phyloP scores from a whole-genome alignment of 2,797 vertebrate genomes.

The Labeo calbasu region DNA sequence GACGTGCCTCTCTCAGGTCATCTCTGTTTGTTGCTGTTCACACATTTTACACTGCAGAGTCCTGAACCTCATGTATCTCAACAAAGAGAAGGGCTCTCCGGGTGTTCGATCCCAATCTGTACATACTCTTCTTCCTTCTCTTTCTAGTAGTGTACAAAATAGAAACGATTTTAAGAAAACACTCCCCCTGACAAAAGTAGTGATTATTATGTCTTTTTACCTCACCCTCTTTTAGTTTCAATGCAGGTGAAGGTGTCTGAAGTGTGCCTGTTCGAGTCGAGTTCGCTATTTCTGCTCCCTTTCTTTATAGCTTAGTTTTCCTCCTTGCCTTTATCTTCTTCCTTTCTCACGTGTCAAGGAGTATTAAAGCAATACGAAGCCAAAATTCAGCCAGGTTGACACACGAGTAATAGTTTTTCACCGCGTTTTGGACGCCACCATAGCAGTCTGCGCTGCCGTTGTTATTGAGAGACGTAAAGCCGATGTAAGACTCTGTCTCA shows the following conservation, averaged over 20 bases:
- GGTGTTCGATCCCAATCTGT: constrained; percentile 59
- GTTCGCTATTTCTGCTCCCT: not conserved
- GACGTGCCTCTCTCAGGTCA: constrained; percentile 19
- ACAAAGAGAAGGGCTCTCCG: constrained; percentile 62
- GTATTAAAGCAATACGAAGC: constrained; percentile 61
- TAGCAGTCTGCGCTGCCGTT: constrained; percentile 30
- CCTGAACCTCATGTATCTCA: constrained; percentile 56
- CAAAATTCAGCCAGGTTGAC: constrained; percentile 48
- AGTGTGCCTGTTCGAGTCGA: constrained; percentile 15
- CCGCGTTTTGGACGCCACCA: constrained; percentile 11
- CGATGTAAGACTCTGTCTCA: constrained; percentile 53
- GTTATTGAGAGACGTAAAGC: constrained; percentile 40
- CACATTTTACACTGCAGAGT: constrained; percentile 35
- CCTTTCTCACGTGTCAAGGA: constrained; percentile 29
- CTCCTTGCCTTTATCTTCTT: constrained; percentile 14
- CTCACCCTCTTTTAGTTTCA: not conserved
- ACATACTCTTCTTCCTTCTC: constrained; percentile 60
- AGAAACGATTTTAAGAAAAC: constrained; percentile 17
- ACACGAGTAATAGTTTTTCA: constrained; percentile 48
- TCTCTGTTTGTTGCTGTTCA: constrained; percentile 19
- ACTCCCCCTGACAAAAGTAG: not conserved
- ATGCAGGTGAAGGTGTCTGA: not conserved
- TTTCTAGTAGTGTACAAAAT: constrained; percentile 11
- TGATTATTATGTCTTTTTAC: constrained; percentile 19
- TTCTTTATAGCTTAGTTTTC: constrained; percentile 27